These are phyloP conservation scores for Adoxophyes honmai DNA, from an alignment of 1,140 invertebrate species.

Conservation along the genomic window DNA sequence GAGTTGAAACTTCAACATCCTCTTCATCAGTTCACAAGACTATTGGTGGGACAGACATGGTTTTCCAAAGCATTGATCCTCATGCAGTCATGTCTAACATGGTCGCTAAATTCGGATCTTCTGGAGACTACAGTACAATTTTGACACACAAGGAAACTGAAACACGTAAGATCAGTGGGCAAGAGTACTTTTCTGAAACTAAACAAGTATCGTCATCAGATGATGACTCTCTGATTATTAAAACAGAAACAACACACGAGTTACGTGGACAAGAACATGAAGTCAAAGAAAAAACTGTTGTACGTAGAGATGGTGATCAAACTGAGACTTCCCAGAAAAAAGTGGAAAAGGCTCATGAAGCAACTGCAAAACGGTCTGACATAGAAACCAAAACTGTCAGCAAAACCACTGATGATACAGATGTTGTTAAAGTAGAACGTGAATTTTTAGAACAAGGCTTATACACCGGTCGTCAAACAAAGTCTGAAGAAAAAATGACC, in stretches of 20 bases:
- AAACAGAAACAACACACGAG: conserved; percentile 71
- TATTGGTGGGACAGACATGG: conserved; percentile 51
- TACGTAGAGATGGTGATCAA: conserved; percentile 64
- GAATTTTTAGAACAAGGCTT: conserved; percentile 72
- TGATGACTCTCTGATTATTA: conserved; percentile 72
- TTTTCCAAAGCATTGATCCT: conserved; percentile 65
- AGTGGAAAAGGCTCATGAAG: conserved; percentile 71
- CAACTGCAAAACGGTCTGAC: conserved; percentile 66
- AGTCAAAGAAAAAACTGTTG: conserved; percentile 67
- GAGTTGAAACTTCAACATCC: conserved; percentile 62
- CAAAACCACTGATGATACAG: conserved; percentile 65
- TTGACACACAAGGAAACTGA: conserved; percentile 73
- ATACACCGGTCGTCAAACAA: conserved; percentile 71
- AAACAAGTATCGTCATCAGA: conserved; percentile 72
- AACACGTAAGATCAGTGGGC: conserved; percentile 69
- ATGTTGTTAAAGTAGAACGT: conserved; percentile 63
- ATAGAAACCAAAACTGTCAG: conserved; percentile 68
- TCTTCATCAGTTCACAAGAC: conserved; percentile 66
- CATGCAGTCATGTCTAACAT: conserved; percentile 64
- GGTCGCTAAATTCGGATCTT: conserved; percentile 55
- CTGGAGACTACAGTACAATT: conserved; percentile 61
- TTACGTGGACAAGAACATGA: conserved; percentile 71
- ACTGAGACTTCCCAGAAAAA: conserved; percentile 70
- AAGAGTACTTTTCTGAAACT: conserved; percentile 71
- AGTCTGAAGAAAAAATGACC: conserved; percentile 76